Conservation (phyloP, 2,797 vertebrate species). For the Sebastes minor region DNA sequence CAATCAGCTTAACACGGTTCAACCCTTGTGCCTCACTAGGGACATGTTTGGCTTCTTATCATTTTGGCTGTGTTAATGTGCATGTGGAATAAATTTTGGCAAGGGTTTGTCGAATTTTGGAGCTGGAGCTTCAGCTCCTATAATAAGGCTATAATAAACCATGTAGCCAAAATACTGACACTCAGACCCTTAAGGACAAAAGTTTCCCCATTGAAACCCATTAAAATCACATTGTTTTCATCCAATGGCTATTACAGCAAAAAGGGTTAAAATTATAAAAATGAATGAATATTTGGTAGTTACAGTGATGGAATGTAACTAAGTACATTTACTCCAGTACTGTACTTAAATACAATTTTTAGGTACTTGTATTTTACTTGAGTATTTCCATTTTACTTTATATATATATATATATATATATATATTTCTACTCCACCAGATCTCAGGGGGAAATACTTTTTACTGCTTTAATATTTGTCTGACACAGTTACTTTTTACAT, state of each 20-base stretch:
- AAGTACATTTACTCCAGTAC: too few relatives aligned
- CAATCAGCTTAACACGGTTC: neutral
- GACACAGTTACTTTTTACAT: too few relatives aligned
- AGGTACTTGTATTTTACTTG: too few relatives aligned
- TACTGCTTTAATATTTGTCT: too few relatives aligned
- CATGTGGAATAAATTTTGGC: neutral
- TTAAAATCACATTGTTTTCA: neutral
- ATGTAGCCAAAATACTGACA: neutral
- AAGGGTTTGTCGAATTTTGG: neutral
- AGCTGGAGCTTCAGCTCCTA: neutral
- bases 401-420: too few relatives aligned
- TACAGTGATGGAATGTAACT: too few relatives aligned
- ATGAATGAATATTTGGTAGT: neutral
- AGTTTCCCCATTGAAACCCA: neutral
- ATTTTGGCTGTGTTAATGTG: neutral
- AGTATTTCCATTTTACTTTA: too few relatives aligned
- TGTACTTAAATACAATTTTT: too few relatives aligned
- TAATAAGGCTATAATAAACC: too few relatives aligned
- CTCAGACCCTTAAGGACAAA: neutral
- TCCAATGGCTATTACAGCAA: neutral
- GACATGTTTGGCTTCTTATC: neutral
- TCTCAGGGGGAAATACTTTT: too few relatives aligned
- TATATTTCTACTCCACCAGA: too few relatives aligned
- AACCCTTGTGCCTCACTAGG: neutral
- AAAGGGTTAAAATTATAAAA: neutral